phyloP scores from a whole-genome alignment of 2,797 vertebrate species.

The Lacerta bilineata region DNA sequence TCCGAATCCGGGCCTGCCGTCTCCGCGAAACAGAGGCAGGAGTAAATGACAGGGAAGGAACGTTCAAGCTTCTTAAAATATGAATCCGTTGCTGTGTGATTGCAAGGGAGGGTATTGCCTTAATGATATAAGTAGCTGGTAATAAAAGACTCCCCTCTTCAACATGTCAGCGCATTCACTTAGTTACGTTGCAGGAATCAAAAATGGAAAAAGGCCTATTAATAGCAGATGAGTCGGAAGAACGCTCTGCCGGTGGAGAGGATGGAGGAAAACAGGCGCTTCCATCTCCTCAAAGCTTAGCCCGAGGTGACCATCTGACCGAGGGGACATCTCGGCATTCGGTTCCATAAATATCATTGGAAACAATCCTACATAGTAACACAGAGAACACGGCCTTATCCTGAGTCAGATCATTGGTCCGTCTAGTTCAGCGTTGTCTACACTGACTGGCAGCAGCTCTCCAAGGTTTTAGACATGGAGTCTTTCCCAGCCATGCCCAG shows the following conservation, averaged over 20 bases:
- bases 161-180: constrained; percentile 45
- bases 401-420: too few species aligned
- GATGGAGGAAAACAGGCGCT: neutral
- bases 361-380: neutral
- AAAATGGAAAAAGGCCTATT: constrained; percentile 18
- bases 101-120: constrained; percentile 59
- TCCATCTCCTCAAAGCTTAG: neutral
- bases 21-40: constrained; percentile 35
- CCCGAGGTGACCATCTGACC: neutral
- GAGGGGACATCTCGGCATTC: neutral
- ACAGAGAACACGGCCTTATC: too few species aligned
- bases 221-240: neutral
- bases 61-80: constrained; percentile 12
- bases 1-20: constrained; percentile 49
- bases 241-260: neutral
- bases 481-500: too few species aligned
- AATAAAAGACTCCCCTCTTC: constrained; percentile 51
- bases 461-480: too few species aligned
- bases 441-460: too few species aligned
- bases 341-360: neutral
- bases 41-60: constrained; percentile 56
- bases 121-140: constrained; percentile 67
- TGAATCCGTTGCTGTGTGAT: constrained; percentile 61
- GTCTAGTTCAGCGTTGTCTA: too few species aligned
- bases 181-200: constrained; percentile 24